Evolutionary conservation across 2,888 invertebrate genomes (phyloP).

Genomic region (Arge pagana): DNA sequence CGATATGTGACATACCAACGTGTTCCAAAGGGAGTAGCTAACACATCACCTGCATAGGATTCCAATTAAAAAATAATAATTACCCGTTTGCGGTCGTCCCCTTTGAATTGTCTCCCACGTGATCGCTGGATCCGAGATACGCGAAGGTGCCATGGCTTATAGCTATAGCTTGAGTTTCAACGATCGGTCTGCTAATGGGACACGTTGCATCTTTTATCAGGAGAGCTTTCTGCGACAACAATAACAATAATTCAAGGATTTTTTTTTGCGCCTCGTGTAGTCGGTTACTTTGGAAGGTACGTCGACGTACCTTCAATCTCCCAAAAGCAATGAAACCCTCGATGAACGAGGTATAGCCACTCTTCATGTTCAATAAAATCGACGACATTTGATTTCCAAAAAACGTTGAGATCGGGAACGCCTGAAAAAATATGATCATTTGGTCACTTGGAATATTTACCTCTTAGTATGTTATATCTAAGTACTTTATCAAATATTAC

Average conservation of each 20-base stretch:
- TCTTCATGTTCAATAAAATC: slow-evolving; percentile 42
- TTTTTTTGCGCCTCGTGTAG: too few relatives aligned
- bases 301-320: slow-evolving; percentile 56
- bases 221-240: slow-evolving; percentile 55
- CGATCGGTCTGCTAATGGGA: slow-evolving; percentile 55
- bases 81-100: background rate
- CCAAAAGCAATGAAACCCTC: slow-evolving; percentile 47
- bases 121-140: slow-evolving; percentile 39
- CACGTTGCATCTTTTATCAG: slow-evolving; percentile 58
- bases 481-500: too few relatives aligned
- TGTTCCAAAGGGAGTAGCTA: too few relatives aligned
- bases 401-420: slow-evolving; percentile 46
- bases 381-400: slow-evolving; percentile 46
- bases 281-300: too few relatives aligned
- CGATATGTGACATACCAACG: too few relatives aligned
- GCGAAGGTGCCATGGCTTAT: slow-evolving; percentile 61
- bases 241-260: too few relatives aligned
- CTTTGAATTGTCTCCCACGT: background rate
- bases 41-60: too few relatives aligned
- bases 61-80: too few relatives aligned
- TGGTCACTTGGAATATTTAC: too few relatives aligned
- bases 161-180: slow-evolving; percentile 59
- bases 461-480: too few relatives aligned
- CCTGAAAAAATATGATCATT: too few relatives aligned
- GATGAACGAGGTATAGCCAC: slow-evolving; percentile 43